Conservation (phyloP, 2,888 invertebrate genomes). For the Drosophila affinis region DNA sequence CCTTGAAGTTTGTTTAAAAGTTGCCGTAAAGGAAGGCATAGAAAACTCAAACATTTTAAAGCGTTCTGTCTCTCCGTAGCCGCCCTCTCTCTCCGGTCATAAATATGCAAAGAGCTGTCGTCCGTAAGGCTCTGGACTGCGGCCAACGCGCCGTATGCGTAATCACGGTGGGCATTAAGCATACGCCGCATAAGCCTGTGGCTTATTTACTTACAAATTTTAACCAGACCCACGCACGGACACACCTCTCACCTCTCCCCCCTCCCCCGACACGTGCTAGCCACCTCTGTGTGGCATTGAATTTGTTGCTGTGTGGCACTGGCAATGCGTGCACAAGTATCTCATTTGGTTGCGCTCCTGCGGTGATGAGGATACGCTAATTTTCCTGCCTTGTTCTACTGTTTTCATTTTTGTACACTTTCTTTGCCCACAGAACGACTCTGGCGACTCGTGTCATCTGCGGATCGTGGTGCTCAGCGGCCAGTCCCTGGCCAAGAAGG, state of each 20-base stretch:
- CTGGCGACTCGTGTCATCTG: conserved; percentile 90
- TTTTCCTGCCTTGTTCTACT: conserved; percentile 12
- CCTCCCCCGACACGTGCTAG: neutral
- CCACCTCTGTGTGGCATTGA: conserved; percentile 29
- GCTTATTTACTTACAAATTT: conserved; percentile 48
- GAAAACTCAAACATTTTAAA: neutral
- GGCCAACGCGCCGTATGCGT: conserved; percentile 64
- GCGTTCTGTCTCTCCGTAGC: neutral
- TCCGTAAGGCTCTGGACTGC: conserved; percentile 1
- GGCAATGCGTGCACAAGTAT: conserved; percentile 47
- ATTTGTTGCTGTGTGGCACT: conserved; percentile 21
- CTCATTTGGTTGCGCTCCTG: conserved; percentile 35
- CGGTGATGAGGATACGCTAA: conserved; percentile 19
- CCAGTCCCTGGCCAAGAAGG: conserved; percentile 97
- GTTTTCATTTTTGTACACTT: conserved; percentile 12
- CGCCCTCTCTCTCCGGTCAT: neutral
- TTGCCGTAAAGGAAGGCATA: neutral
- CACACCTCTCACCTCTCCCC: neutral
- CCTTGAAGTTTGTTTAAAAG: neutral
- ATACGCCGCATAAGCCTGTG: conserved; percentile 54
- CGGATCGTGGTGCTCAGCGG: conserved; percentile 94
- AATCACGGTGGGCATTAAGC: conserved; percentile 56
- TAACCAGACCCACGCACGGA: conserved; percentile 14
- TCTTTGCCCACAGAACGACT: conserved; percentile 87
- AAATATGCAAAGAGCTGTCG: conserved; percentile 51